Percentiles rank a stretch among this genome's conserved stretches.
Conservation (phyloP, 1,140 invertebrate genomes). For the Danaus plexippus region DNA sequence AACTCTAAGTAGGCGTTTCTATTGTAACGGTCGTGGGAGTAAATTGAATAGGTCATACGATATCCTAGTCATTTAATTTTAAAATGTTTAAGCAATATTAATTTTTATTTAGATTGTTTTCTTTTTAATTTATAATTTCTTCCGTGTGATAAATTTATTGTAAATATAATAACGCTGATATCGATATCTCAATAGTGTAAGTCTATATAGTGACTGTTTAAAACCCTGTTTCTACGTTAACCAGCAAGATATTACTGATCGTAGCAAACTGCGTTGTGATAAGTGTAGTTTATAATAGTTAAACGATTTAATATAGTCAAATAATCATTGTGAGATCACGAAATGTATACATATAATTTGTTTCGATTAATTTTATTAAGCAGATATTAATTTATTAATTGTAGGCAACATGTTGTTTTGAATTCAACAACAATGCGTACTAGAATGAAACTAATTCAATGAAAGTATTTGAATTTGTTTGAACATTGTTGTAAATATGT, state of each 20-base stretch:
- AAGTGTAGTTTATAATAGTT: conserved; percentile 25
- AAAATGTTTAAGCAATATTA: too few species aligned
- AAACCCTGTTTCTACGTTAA: background rate
- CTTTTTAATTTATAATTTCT: too few species aligned
- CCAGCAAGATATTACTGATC: conserved; percentile 23
- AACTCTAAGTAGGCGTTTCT: conserved; percentile 15
- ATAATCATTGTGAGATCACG: conserved; percentile 11
- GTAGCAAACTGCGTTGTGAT: conserved; percentile 33
- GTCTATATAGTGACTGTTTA: too few species aligned
- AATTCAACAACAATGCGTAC: too few species aligned
- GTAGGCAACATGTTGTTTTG: conserved; percentile 23
- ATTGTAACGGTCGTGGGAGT: conserved; percentile 1
- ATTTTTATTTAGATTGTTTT: too few species aligned
- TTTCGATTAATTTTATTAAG: conserved; percentile 24
- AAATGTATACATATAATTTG: background rate
- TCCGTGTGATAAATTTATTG: conserved; percentile 24
- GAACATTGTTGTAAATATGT: conserved; percentile 58
- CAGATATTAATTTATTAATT: conserved; percentile 28
- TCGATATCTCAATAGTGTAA: too few species aligned
- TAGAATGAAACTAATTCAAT: too few species aligned
- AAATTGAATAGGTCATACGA: background rate
- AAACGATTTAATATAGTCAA: conserved; percentile 30
- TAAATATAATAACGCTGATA: conserved; percentile 18
- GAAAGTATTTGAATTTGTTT: conserved; percentile 2
- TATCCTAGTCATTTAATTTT: background rate